Evolutionary conservation across 2,113 vertebrate species (phyloP).

Genomic region (Melanerpes aurifrons): DNA sequence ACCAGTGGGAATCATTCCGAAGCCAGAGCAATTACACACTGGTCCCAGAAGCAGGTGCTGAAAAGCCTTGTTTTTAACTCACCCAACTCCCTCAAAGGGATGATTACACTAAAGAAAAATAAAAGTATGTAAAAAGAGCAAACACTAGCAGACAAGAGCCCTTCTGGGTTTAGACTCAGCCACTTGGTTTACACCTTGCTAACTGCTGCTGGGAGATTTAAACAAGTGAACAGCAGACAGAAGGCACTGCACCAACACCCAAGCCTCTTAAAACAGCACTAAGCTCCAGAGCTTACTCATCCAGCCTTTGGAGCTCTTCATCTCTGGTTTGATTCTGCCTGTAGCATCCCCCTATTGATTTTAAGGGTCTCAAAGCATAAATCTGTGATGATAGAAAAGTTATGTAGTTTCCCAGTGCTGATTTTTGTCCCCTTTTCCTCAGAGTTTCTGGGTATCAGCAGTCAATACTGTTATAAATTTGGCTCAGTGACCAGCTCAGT

Average conservation of each 20-base stretch:
- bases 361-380: neutral
- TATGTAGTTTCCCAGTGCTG: neutral
- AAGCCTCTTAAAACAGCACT: neutral
- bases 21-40: neutral
- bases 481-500: neutral
- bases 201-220: neutral
- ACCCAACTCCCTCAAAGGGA: neutral
- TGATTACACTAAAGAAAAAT: neutral
- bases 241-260: neutral
- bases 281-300: neutral
- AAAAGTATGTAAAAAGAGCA: neutral
- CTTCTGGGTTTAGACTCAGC: neutral
- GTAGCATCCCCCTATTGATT: neutral
- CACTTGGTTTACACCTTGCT: neutral
- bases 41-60: neutral
- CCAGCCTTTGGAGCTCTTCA: neutral
- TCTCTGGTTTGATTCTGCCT: neutral
- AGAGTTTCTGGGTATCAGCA: neutral
- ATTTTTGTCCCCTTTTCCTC: neutral
- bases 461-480: neutral
- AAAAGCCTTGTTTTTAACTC: neutral
- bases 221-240: neutral
- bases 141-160: neutral
- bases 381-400: neutral
- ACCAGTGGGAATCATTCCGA: neutral